Conservation (phyloP, 2,888 invertebrate genomes). For the Drosophila siamana region DNA sequence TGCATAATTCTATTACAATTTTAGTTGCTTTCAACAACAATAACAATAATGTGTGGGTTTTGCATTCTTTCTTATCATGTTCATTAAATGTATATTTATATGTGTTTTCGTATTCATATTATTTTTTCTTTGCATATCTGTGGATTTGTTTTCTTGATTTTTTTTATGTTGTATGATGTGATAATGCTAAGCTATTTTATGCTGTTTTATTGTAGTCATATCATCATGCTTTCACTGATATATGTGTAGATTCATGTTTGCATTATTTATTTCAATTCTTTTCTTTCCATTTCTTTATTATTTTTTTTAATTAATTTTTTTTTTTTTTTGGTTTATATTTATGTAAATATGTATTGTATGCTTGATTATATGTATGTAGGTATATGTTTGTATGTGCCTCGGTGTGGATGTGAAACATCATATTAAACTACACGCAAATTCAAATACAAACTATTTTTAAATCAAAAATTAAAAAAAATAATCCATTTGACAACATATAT, state of each 20-base stretch:
- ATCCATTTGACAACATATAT: neutral
- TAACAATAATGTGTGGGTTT: slow-evolving; percentile 72
- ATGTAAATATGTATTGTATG: slow-evolving; percentile 61
- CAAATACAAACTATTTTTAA: slow-evolving; percentile 11
- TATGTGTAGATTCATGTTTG: slow-evolving; percentile 59
- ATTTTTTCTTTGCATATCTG: slow-evolving; percentile 13
- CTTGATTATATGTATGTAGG: slow-evolving; percentile 62
- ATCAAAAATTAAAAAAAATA: neutral
- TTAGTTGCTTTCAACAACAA: slow-evolving; percentile 80
- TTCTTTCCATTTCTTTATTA: slow-evolving; percentile 33
- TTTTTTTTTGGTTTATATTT: slow-evolving; percentile 53
- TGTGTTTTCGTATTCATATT: slow-evolving; percentile 16
- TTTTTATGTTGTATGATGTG: slow-evolving; percentile 40
- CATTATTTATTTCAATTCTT: slow-evolving; percentile 23
- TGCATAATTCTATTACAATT: slow-evolving; percentile 82
- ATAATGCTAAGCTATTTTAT: slow-evolving; percentile 32
- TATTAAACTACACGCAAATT: slow-evolving; percentile 24
- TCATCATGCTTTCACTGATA: slow-evolving; percentile 15
- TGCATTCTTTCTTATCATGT: slow-evolving; percentile 34
- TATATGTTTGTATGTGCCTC: slow-evolving; percentile 48
- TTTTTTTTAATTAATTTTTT: slow-evolving; percentile 54
- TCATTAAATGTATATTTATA: slow-evolving; percentile 35
- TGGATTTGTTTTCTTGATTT: neutral
- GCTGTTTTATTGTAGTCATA: slow-evolving; percentile 33
- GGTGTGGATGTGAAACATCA: slow-evolving; percentile 30